phyloP scores from a whole-genome alignment of 1,140 invertebrate genomes.

The Epicauta chinensis region DNA sequence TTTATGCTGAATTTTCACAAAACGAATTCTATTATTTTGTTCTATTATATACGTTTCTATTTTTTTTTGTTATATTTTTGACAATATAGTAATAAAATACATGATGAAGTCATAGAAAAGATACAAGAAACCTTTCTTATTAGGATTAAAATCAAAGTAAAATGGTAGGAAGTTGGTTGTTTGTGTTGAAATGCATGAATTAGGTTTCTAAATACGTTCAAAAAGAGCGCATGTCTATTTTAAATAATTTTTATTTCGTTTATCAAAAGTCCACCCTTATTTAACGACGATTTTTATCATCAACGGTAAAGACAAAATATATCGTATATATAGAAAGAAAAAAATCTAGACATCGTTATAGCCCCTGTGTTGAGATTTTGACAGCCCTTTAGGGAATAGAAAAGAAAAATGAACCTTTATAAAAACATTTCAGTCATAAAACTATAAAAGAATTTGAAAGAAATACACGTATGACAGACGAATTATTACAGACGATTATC shows the following conservation, averaged over 20 bases:
- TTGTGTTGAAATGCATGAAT: slow-evolving; percentile 4
- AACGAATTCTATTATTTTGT: no score
- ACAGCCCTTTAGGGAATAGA: slow-evolving; percentile 22
- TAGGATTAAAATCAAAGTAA: slow-evolving; percentile 16
- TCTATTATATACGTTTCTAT: no score
- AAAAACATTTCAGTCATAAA: slow-evolving; percentile 30
- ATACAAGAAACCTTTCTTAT: slow-evolving; percentile 18
- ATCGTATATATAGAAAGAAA: not conserved
- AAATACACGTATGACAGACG: slow-evolving; percentile 14
- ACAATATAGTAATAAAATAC: slow-evolving; percentile 14
- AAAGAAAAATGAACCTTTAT: slow-evolving; percentile 30
- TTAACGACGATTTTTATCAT: slow-evolving; percentile 7
- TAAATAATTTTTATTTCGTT: not conserved
- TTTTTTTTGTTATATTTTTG: no score
- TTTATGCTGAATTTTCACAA: slow-evolving; percentile 4
- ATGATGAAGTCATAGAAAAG: slow-evolving; percentile 8
- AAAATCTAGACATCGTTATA: slow-evolving; percentile 18
- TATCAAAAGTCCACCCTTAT: no score
- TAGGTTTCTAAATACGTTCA: no score
- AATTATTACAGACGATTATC: slow-evolving; percentile 12
- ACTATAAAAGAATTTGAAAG: slow-evolving; percentile 22
- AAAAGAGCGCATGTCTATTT: slow-evolving; percentile 12
- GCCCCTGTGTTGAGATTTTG: slow-evolving; percentile 18
- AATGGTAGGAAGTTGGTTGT: slow-evolving; percentile 8
- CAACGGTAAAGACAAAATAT: slow-evolving; percentile 15